A percentile compares a stretch with the other conserved stretches of the same genome.
phyloP scores from a whole-genome alignment of 2,113 vertebrate species.

The Neodon shergylaensis region DNA sequence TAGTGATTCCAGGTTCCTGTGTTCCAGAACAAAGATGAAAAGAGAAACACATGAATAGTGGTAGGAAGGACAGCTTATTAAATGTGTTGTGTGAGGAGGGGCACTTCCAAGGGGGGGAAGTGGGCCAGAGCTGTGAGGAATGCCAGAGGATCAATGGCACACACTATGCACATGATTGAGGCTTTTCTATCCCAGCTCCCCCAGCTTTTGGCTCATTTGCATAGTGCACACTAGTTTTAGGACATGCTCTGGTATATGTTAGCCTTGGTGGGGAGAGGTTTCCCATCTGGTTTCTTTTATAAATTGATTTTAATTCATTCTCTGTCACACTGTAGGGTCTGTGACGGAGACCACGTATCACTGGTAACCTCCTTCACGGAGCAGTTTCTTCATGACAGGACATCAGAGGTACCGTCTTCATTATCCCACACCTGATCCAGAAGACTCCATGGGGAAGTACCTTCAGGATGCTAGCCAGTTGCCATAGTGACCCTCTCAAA shows the following conservation, averaged over 20 bases:
- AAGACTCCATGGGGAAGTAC: not conserved
- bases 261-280: not conserved
- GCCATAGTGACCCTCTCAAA: not conserved
- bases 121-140: not conserved
- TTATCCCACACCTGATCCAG: too few relatives aligned
- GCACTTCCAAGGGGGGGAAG: not conserved
- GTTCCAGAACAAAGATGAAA: not conserved
- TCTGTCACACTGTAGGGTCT: not conserved
- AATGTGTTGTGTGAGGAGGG: not conserved
- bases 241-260: too few relatives aligned
- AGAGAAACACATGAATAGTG: not conserved
- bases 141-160: too few relatives aligned
- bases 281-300: not conserved
- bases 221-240: not conserved
- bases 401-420: not conserved
- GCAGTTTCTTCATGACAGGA: not conserved
- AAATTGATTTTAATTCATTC: not conserved
- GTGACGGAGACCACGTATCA: not conserved
- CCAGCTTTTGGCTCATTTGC: not conserved
- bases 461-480: not conserved
- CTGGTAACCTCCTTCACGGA: not conserved
- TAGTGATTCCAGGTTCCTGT: not conserved
- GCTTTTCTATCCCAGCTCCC: not conserved
- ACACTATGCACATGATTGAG: not conserved
- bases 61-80: not conserved